Evolutionary conservation across 2,113 vertebrate species (phyloP).

Genomic region (Passerina amoena): DNA sequence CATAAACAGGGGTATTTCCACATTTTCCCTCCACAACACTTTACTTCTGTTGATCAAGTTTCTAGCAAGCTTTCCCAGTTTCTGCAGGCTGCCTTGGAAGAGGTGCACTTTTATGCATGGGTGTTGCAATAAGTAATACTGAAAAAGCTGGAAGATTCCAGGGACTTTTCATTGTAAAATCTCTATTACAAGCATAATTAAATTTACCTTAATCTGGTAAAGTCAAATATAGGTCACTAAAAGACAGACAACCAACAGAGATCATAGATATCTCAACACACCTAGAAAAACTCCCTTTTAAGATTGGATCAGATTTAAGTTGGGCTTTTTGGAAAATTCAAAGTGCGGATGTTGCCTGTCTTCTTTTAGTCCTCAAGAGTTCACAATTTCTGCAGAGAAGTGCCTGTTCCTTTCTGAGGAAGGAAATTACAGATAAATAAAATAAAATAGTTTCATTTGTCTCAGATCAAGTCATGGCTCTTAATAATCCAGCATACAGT

Average conservation of each 20-base stretch:
- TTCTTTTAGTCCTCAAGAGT: not conserved
- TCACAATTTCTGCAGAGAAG: not conserved
- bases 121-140: not conserved
- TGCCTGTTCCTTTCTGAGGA: not conserved
- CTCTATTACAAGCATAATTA: not conserved
- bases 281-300: not conserved
- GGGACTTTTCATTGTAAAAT: not conserved
- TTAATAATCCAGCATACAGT: not conserved
- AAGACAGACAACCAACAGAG: not conserved
- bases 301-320: not conserved
- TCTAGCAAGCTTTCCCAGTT: not conserved
- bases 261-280: not conserved
- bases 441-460: not conserved
- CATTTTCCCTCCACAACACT: not conserved
- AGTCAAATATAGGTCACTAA: not conserved
- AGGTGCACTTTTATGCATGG: not conserved
- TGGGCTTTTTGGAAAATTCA: not conserved
- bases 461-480: not conserved
- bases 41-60: not conserved
- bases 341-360: not conserved
- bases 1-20: accelerated
- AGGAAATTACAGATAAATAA: not conserved
- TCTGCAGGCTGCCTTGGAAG: not conserved
- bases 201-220: not conserved
- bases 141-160: not conserved